Evolutionary conservation across 1,140 invertebrate species (phyloP).

Genomic region (Caenorhabditis remanei): DNA sequence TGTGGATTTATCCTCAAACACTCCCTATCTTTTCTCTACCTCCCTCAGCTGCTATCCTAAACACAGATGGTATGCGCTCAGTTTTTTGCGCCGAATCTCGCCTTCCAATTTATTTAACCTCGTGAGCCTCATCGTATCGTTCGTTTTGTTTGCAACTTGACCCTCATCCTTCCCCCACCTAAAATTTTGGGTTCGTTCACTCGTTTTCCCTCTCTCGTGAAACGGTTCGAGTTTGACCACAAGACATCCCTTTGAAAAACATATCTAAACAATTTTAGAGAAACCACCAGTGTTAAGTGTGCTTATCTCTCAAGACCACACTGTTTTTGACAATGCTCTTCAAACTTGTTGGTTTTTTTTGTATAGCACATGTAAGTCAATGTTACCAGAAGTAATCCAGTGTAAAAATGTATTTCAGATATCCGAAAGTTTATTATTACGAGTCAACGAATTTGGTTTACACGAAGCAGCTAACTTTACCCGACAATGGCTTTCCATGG

Average conservation of each 20-base stretch:
- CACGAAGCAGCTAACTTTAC: constrained; percentile 66
- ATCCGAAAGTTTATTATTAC: constrained; percentile 50
- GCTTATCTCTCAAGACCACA: constrained; percentile 15
- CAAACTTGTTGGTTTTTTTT: constrained; percentile 34
- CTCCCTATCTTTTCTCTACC: neutral
- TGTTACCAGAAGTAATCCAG: neutral
- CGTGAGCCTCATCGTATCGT: constrained; percentile 54
- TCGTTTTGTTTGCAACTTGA: constrained; percentile 56
- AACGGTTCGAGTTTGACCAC: constrained; percentile 28
- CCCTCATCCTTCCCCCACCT: neutral
- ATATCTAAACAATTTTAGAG: neutral
- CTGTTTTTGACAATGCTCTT: constrained; percentile 8
- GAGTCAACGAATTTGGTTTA: constrained; percentile 64
- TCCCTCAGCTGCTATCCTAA: constrained; percentile 22
- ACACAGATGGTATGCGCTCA: constrained; percentile 39
- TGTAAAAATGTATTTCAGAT: neutral
- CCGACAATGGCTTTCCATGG: constrained; percentile 60
- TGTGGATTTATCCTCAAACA: neutral
- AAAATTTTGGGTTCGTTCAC: constrained; percentile 34
- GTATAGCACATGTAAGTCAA: constrained; percentile 26
- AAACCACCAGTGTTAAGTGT: constrained; percentile 8
- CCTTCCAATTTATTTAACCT: constrained; percentile 49
- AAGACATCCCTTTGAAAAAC: neutral
- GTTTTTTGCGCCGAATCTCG: constrained; percentile 33
- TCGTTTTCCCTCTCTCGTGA: constrained; percentile 11